Conservation (phyloP, 1,140 invertebrate genomes). For the Charaxes varanes region DNA sequence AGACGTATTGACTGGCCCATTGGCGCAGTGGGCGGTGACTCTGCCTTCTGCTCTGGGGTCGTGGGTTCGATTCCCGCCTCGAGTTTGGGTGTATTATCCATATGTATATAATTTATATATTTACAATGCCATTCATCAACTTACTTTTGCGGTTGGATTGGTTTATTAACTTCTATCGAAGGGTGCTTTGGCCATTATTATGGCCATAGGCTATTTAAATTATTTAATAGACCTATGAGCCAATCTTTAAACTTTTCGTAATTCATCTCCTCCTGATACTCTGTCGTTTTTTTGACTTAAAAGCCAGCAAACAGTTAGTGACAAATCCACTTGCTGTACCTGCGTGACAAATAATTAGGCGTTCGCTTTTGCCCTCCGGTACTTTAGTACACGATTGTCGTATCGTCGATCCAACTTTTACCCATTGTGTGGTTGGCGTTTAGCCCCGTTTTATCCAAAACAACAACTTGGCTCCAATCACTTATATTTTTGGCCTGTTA, state of each 20-base stretch:
- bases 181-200: conserved; percentile 28
- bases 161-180: conserved; percentile 29
- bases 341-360: conserved; percentile 8
- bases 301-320: conserved; percentile 14
- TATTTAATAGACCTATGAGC: conserved; percentile 15
- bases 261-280: conserved; percentile 29
- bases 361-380: conserved; percentile 5
- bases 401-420: conserved; percentile 14
- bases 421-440: too few species aligned
- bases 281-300: conserved; percentile 22
- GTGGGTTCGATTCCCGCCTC: too few species aligned
- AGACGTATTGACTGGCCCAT: too few species aligned
- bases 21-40: too few species aligned
- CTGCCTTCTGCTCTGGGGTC: too few species aligned
- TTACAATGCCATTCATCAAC: too few species aligned
- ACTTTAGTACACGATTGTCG: conserved; percentile 10
- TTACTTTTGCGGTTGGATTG: too few species aligned
- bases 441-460: too few species aligned
- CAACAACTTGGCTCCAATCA: conserved; percentile 11
- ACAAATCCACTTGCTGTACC: conserved; percentile 11
- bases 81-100: too few species aligned
- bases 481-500: conserved; percentile 7
- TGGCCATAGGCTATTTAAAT: conserved; percentile 14
- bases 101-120: too few species aligned
- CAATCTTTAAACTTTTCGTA: conserved; percentile 23